Evolutionary conservation across 1,140 invertebrate species (phyloP), one percentile per base, ranked within the genome.

Genomic region (Drosophila ambigua): DNA sequence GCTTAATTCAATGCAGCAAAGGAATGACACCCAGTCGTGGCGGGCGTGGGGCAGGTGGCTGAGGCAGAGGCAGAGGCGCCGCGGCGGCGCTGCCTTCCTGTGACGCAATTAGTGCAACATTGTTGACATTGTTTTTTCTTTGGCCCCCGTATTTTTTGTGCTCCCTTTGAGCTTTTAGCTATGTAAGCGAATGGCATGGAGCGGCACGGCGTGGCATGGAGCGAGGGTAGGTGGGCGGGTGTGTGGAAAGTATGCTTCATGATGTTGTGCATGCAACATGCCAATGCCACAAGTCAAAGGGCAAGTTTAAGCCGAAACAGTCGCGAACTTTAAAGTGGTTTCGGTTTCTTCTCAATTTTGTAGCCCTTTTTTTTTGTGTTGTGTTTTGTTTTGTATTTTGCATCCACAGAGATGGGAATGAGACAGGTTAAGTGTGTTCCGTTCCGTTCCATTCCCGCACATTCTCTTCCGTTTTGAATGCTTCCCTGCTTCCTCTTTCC

Each of bases 41-140:
- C 7, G 26, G 15, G 46, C 46, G 24, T 50, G 16, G 44, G 24
- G 62, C 44, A 51, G 52, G 20, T 60, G 48, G 49, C 2, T 2
- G 7, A 16, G 16, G 50, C 23, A 20, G 23, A 4, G 8, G 2
- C 31, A 20, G 48, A 5, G 11, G 35, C 75, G 68, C 49, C 54
- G 72, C 75, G 50, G 76, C 75, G 58, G 49, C 54, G 72, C 68
- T 60, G 80, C 48, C 80, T 85, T 84, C 81, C 81, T 84, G 72
- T 73, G 60, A 63, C 77, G 81, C 81, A 84, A 84, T 84, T 84
- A 84, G 81, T 85, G 83, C 79, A 88, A 88, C 79, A 87, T 84
- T 84, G 81, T 88, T 88, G 75, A 60, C 62, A 75, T 61, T 71
- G 69, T 59, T 50, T 64, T 58, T 51, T 57, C 44, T 64, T 51